Conservation (phyloP, 2,797 vertebrate species). For the Hafferia zeledoni region DNA sequence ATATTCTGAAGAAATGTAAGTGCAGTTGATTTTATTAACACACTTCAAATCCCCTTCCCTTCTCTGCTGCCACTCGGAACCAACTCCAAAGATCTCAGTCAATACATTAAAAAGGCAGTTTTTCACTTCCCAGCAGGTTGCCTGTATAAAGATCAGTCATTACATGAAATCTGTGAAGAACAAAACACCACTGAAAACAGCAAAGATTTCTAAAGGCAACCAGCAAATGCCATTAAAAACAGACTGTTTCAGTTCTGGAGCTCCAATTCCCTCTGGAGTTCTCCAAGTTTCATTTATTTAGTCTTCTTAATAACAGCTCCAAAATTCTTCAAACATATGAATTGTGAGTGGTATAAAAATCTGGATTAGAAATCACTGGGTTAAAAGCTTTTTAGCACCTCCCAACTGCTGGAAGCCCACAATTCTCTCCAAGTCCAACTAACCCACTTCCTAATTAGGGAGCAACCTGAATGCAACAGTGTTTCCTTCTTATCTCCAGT, state of each 20-base stretch:
- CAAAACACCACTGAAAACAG: not conserved
- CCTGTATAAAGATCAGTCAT: constrained; percentile 27
- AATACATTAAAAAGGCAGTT: not conserved
- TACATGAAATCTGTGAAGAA: constrained; percentile 9
- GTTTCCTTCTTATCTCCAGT: not conserved
- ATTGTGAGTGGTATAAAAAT: not conserved
- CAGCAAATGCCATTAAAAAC: not conserved
- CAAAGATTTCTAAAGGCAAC: not conserved
- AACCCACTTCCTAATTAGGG: not conserved
- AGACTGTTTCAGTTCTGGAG: not conserved
- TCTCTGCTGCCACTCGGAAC: not conserved
- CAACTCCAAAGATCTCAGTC: not conserved
- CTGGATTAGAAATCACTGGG: not conserved
- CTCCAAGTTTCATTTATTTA: not conserved
- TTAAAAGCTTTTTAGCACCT: not conserved
- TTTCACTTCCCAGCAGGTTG: not conserved
- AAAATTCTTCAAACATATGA: not conserved
- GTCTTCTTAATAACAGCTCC: not conserved
- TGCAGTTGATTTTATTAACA: not conserved
- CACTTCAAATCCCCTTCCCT: not conserved
- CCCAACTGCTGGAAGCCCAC: not conserved
- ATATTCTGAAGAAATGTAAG: not conserved
- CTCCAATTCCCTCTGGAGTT: not conserved
- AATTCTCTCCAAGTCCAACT: not conserved
- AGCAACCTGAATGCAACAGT: not conserved